Percentiles rank a stretch among this genome's conserved stretches.
Evolutionary conservation across 2,888 invertebrate species (phyloP).

Genomic region (Leptothorax acervorum): DNA sequence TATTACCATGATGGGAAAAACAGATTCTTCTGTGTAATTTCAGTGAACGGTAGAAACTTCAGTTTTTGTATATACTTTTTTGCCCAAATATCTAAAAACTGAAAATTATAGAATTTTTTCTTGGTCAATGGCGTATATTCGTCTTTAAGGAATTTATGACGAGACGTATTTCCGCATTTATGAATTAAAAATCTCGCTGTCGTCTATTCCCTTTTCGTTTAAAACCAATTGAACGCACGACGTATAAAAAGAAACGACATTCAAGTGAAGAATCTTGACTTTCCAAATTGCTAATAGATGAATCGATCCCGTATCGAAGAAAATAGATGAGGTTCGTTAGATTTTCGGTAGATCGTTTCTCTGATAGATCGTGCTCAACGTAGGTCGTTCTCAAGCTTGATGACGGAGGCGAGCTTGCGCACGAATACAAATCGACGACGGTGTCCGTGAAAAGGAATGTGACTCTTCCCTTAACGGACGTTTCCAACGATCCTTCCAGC

Average conservation of each 20-base stretch:
- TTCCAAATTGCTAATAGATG: not conserved
- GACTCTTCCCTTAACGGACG: slow-evolving; percentile 72
- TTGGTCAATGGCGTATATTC: not conserved
- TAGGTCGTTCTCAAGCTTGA: slow-evolving; percentile 39
- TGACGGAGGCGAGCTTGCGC: slow-evolving; percentile 58
- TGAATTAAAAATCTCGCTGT: not conserved
- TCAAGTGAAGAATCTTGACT: not conserved
- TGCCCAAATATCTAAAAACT: not conserved
- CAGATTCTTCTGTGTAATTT: not conserved
- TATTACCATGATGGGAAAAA: not conserved
- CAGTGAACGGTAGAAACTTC: not conserved
- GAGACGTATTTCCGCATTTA: not conserved
- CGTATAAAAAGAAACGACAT: not conserved
- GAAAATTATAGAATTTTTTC: not conserved
- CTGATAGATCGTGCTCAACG: slow-evolving; percentile 35
- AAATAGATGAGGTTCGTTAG: slow-evolving; percentile 8
- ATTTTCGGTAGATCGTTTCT: slow-evolving; percentile 5
- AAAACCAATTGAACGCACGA: not conserved
- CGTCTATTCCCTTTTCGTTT: not conserved
- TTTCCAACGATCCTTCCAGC: slow-evolving; percentile 65
- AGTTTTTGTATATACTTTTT: not conserved
- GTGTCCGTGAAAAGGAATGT: slow-evolving; percentile 66
- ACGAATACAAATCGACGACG: slow-evolving; percentile 35
- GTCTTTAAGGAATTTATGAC: not conserved
- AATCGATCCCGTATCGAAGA: not conserved